Percentiles rank a stretch among this genome's conserved stretches.
These are phyloP conservation scores for Ostrea denselamellosa DNA, from an alignment of 1,140 invertebrate genomes.

Conservation along the genomic window DNA sequence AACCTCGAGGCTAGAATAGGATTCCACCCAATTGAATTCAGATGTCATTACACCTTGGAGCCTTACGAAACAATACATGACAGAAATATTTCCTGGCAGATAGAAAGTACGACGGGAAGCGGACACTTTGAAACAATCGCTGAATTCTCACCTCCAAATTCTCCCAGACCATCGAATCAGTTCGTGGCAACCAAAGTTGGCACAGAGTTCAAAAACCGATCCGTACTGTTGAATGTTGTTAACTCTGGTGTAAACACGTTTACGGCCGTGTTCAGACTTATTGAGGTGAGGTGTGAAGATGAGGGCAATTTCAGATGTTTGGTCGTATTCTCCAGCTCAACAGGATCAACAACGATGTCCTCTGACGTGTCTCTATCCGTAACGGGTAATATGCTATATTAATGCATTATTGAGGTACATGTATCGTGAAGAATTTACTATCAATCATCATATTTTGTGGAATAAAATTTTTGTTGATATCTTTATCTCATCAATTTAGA, in stretches of 20 bases:
- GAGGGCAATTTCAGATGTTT: slow-evolving; percentile 7
- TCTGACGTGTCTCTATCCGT: not conserved
- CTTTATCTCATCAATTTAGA: no score
- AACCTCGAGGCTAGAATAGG: not conserved
- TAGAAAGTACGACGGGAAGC: not conserved
- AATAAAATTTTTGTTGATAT: not conserved
- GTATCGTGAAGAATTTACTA: not conserved
- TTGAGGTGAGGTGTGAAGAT: not conserved
- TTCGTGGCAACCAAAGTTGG: not conserved
- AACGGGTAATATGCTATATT: not conserved
- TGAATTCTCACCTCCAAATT: not conserved
- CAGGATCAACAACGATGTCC: not conserved
- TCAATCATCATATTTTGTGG: not conserved
- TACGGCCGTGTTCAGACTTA: not conserved
- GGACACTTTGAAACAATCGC: slow-evolving; percentile 6
- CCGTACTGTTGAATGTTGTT: not conserved
- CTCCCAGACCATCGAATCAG: not conserved
- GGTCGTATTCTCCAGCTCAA: not conserved
- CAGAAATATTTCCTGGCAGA: slow-evolving; percentile 15
- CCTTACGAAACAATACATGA: not conserved
- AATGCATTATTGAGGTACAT: not conserved
- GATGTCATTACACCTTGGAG: not conserved
- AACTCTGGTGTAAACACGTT: not conserved
- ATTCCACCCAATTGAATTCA: not conserved
- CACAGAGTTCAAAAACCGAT: not conserved